Evolutionary conservation across 1,140 invertebrate genomes (phyloP), one percentile per base, ranked within the genome.

Genomic region (Hermatobates lingyangjiaoensis): DNA sequence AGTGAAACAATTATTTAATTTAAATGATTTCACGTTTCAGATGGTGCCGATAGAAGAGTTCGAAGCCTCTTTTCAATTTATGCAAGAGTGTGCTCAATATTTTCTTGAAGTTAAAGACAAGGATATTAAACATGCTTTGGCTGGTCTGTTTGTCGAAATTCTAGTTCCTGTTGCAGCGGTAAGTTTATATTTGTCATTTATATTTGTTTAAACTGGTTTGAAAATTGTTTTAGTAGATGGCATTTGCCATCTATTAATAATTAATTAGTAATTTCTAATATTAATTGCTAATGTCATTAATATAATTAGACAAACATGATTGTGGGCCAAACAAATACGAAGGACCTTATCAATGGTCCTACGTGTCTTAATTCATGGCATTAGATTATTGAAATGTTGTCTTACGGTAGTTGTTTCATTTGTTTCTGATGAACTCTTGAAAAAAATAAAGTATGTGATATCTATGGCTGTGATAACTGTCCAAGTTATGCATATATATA

Each of bases 21-120:
- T n/a, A n/a, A n/a, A n/a, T 51, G 26, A 49, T 57, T 20, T 53
- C 51, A 56, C 53, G 56, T 63, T 73, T 62, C 51, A 87, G 80
- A 98, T 98, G 90, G 94, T 95, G 45, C 94, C 95, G 0, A 98
- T 99, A 55, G 92, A 97, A 71, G 94, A 99, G 66, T 98, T 99
- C 69, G 95, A 98, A 67, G 90, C 89, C 0, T 95, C 91, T 3
- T 95, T 98, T 64, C 90, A 94, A 64, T 98, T 98, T 63, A 83
- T 99, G 70, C 91, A 98, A 67, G 94, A 99, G 64, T 91, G 93
- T 66, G 95, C 90, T 2, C 88, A 92, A 60, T 98, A 97, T 69
- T 99, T 98, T 66, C 70, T 97, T 2, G 96, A 99, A 72, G 88
- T 93, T 0, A 97, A 97, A 66, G 93, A 98, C 61, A 94, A 97